These are phyloP conservation scores for Drosophila affinis DNA, from an alignment of 2,888 invertebrate species.

Conservation along the genomic window DNA sequence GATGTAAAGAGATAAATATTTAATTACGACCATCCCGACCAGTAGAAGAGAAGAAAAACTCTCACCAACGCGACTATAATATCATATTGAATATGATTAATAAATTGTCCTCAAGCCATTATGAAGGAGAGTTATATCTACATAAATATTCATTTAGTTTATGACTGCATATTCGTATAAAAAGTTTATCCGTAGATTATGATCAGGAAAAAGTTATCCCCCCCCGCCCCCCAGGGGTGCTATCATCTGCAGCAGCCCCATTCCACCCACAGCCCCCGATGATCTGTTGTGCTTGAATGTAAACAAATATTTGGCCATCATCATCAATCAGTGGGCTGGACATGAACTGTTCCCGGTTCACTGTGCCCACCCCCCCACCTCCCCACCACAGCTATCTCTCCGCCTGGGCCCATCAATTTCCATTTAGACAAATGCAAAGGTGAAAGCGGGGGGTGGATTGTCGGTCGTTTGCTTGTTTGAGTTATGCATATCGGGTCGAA, in stretches of 20 bases:
- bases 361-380: constrained; percentile 9
- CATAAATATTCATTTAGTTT: neutral
- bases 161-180: neutral
- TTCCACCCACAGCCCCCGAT: neutral
- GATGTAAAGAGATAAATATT: too few relatives aligned
- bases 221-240: neutral
- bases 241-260: neutral
- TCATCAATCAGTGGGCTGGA: constrained; percentile 30
- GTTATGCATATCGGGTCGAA: constrained; percentile 52
- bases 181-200: neutral
- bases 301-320: constrained; percentile 37
- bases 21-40: neutral
- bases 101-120: too few relatives aligned
- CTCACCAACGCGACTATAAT: too few relatives aligned
- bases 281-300: constrained; percentile 7
- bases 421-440: constrained; percentile 41
- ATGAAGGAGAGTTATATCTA: too few relatives aligned
- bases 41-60: neutral
- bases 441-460: constrained; percentile 3
- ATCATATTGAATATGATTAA: too few relatives aligned
- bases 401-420: constrained; percentile 22
- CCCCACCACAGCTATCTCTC: neutral
- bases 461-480: constrained; percentile 44
- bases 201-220: neutral
- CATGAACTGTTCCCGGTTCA: constrained; percentile 25